Evolutionary conservation across 2,888 invertebrate species (phyloP).

Genomic region (Amorpha juglandis): DNA sequence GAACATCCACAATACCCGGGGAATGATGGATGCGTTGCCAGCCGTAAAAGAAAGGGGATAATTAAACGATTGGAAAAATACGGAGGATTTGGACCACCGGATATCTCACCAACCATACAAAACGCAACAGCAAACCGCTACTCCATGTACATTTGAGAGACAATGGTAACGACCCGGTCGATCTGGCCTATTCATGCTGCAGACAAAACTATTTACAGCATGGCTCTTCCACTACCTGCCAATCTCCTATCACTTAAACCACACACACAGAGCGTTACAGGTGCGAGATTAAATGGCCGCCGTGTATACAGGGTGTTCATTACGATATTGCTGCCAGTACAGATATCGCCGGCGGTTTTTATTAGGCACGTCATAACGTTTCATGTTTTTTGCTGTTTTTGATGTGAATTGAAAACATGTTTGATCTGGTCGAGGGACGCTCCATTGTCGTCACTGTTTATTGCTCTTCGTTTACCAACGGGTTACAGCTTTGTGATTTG

Average conservation of each 20-base stretch:
- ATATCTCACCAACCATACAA: no score
- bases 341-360: constrained; percentile 76
- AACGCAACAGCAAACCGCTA: no score
- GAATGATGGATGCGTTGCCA: no score
- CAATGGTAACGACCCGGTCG: no score
- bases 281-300: constrained; percentile 83
- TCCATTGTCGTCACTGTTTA: constrained; percentile 63
- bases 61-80: no score
- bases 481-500: constrained; percentile 14
- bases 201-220: no score
- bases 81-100: no score
- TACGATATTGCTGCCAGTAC: constrained; percentile 81
- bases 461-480: constrained; percentile 18
- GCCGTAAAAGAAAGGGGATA: no score
- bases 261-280: constrained; percentile 73
- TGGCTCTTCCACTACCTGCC: no score
- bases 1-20: no score
- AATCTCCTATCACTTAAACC: constrained; percentile 37
- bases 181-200: no score
- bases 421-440: constrained; percentile 61
- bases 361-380: constrained; percentile 79
- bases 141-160: no score
- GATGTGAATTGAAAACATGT: constrained; percentile 83
- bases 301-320: constrained; percentile 82
- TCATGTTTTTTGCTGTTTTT: constrained; percentile 81